Conservation (phyloP, 2,888 invertebrate genomes). For the Tridacna gigas region DNA sequence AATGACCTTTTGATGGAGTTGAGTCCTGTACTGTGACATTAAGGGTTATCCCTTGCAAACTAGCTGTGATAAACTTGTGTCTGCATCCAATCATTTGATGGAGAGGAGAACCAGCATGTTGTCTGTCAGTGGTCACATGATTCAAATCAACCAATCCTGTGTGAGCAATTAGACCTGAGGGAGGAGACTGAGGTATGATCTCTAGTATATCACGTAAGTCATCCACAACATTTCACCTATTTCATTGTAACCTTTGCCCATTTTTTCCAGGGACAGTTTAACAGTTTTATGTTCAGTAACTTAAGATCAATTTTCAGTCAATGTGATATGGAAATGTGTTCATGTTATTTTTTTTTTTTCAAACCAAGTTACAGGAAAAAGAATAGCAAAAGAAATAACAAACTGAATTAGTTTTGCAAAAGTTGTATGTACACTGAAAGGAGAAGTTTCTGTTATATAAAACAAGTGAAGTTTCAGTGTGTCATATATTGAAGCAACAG, state of each 20-base stretch:
- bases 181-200: slow-evolving; percentile 21
- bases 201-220: slow-evolving; percentile 24
- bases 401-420: too few species aligned
- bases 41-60: slow-evolving; percentile 1
- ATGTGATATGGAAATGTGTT: too few species aligned
- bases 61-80: slow-evolving; percentile 4
- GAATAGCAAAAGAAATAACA: too few species aligned
- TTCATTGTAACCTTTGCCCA: slow-evolving; percentile 17
- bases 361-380: too few species aligned
- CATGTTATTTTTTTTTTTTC: too few species aligned
- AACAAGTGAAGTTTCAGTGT: too few species aligned
- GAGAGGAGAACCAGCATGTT: slow-evolving; percentile 8
- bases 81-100: slow-evolving; percentile 12
- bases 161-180: background rate
- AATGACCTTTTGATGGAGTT: background rate
- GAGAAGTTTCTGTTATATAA: too few species aligned
- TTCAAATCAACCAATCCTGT: background rate
- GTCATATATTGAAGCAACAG: too few species aligned
- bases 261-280: background rate
- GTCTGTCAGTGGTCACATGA: slow-evolving; percentile 11
- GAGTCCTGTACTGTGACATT: background rate
- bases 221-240: slow-evolving; percentile 9
- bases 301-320: too few species aligned
- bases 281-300: too few species aligned
- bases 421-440: too few species aligned